Evolutionary conservation across 2,113 vertebrate species (phyloP).

Genomic region (Phocoena phocoena): DNA sequence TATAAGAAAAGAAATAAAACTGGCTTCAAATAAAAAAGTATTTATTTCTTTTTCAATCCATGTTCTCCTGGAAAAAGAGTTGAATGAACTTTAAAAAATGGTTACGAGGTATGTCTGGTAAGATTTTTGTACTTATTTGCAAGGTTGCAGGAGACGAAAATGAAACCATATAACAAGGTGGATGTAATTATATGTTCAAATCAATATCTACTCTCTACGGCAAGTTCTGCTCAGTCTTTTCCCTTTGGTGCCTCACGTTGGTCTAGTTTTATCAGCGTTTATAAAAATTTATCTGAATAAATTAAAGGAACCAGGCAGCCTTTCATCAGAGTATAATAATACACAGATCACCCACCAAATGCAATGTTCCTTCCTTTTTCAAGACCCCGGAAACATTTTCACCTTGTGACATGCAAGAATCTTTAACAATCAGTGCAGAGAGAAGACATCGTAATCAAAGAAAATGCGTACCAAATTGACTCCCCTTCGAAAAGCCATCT

Average conservation of each 20-base stretch:
- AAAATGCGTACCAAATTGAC: slow-evolving; percentile 61
- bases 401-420: slow-evolving; percentile 48
- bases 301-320: slow-evolving; percentile 40
- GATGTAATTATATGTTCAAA: slow-evolving; percentile 57
- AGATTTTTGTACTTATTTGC: slow-evolving; percentile 54
- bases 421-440: slow-evolving; percentile 49
- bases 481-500: slow-evolving; percentile 54
- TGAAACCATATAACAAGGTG: slow-evolving; percentile 57
- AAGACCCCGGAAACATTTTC: slow-evolving; percentile 34
- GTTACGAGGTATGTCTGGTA: background rate
- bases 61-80: background rate
- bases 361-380: slow-evolving; percentile 38
- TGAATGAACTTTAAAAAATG: background rate
- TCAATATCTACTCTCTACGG: slow-evolving; percentile 55
- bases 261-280: slow-evolving; percentile 56
- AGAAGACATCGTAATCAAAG: slow-evolving; percentile 52
- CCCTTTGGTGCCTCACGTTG: slow-evolving; percentile 13
- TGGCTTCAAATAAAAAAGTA: slow-evolving; percentile 11
- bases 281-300: slow-evolving; percentile 72
- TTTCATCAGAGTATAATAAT: slow-evolving; percentile 41
- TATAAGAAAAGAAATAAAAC: slow-evolving; percentile 51
- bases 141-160: slow-evolving; percentile 46
- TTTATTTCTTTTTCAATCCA: background rate
- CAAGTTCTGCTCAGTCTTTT: slow-evolving; percentile 59
- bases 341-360: slow-evolving; percentile 49